A percentile compares a stretch with the other conserved stretches of the same genome.
Evolutionary conservation across 2,113 vertebrate species (phyloP).

Genomic region (Brachypteracias leptosomus): DNA sequence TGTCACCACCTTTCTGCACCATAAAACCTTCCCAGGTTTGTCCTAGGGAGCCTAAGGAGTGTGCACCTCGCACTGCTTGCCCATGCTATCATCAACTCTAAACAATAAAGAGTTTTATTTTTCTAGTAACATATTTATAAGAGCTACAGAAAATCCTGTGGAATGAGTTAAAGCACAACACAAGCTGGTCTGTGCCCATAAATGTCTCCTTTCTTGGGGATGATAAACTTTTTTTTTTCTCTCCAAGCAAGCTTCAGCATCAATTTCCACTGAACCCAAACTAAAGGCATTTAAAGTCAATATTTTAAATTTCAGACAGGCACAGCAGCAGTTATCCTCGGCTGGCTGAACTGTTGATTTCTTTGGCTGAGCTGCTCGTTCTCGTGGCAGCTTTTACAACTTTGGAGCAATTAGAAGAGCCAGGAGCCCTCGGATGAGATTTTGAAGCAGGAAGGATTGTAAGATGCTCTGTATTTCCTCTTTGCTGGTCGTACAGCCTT

Average conservation of each 20-base stretch:
- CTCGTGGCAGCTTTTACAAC: background rate
- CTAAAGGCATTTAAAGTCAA: background rate
- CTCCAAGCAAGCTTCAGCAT: background rate
- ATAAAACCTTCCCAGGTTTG: too few species aligned
- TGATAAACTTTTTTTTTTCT: background rate
- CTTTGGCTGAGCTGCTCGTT: background rate
- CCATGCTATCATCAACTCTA: too few species aligned
- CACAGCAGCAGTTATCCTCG: background rate
- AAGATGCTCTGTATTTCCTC: background rate
- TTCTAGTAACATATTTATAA: too few species aligned
- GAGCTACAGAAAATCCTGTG: background rate
- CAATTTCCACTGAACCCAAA: background rate
- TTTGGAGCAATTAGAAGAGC: background rate
- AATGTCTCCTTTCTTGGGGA: background rate
- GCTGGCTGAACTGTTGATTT: background rate
- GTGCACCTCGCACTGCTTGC: accelerated
- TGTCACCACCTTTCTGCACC: too few species aligned
- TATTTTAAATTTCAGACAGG: background rate
- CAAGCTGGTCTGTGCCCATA: background rate
- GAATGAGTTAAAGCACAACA: background rate
- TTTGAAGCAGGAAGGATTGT: background rate
- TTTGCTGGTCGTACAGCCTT: background rate
- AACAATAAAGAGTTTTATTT: background rate
- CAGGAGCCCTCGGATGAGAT: background rate
- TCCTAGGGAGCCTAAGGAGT: accelerated